These are phyloP conservation scores for Phallusia fumigata DNA, from an alignment of 23 tunicate genomes.

Conservation along the genomic window DNA sequence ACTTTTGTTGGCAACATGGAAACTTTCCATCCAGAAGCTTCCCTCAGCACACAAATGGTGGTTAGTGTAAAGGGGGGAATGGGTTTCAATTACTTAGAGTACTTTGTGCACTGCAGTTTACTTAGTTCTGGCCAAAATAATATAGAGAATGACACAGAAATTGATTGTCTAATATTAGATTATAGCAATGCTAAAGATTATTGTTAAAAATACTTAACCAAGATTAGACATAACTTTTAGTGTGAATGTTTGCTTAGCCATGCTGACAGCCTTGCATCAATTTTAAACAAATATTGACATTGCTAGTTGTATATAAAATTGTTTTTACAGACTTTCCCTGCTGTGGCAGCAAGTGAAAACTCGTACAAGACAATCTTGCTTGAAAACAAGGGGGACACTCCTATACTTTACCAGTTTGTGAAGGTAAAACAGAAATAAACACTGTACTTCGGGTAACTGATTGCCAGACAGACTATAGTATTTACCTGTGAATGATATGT, in stretches of 20 bases:
- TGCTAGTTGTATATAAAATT: no score
- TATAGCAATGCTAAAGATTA: background rate
- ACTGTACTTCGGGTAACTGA: background rate
- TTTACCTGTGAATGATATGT: no score
- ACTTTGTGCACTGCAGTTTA: no score
- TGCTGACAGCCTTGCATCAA: no score
- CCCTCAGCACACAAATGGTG: constrained; percentile 27
- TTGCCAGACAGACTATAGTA: background rate
- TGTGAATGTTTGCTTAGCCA: background rate
- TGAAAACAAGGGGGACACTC: constrained; percentile 59
- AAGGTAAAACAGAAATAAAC: constrained; percentile 25
- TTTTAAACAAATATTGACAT: background rate
- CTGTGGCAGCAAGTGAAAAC: constrained; percentile 37
- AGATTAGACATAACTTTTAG: background rate
- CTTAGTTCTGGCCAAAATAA: background rate
- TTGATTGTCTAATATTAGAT: background rate
- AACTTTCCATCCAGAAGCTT: constrained; percentile 54
- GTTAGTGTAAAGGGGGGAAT: constrained; percentile 47
- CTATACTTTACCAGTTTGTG: constrained; percentile 54
- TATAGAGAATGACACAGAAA: background rate
- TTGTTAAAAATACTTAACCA: background rate
- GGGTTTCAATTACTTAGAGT: no score
- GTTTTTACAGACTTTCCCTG: constrained; percentile 38
- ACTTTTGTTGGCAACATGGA: constrained; percentile 74
- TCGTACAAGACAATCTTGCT: constrained; percentile 67